Evolutionary conservation across 2,113 vertebrate genomes (phyloP), one percentile per base, ranked within the genome.

Genomic region (Malurus elegans): DNA sequence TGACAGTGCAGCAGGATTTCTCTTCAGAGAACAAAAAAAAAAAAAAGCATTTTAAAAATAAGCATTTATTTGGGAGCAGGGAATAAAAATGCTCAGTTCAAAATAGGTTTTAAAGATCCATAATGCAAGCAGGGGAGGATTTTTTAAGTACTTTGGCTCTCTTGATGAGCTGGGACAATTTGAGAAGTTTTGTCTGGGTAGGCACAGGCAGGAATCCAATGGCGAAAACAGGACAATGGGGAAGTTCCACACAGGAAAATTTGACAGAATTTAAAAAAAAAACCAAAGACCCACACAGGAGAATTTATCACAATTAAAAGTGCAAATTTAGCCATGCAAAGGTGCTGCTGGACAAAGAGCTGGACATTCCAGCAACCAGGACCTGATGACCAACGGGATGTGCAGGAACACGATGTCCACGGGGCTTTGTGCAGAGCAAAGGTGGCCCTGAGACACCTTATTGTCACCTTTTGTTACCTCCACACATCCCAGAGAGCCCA

Each of bases 51-150:
- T 10, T n/a, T 40, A 29, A 95, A 93, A 92, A 95, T 60, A 92
- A 88, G 67, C 67, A 71, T 90, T 86, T 85, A 65, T 86, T 87
- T 71, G 91, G 74, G 96, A 78, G 38, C 5, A 28, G 31, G 79
- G 86, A 79, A 92, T 79, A 26, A 85, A 90, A 90, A 93, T 40
- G 19, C 15, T 42, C 53, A 54, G 45, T 79, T 91, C 82, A 78
- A 89, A 90, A 76, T 67, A 65, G 62, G 84, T 81, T 79, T 80
- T 34, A 12, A 90, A 91, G 92, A 69, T 70, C 74, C 20, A 24
- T 57, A 40, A 67, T 47, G 24, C 85, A 82, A 82, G 57, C n/a
- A 19, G 61, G n/a, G 80, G 69, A 61, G 47, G 18, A n/a, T 45
- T 44, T 44, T 44, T 57, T 40, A 87, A 92, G 62, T 73, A 48